Evolutionary conservation across 2,797 vertebrate genomes (phyloP).

Genomic region (Natrix natrix): DNA sequence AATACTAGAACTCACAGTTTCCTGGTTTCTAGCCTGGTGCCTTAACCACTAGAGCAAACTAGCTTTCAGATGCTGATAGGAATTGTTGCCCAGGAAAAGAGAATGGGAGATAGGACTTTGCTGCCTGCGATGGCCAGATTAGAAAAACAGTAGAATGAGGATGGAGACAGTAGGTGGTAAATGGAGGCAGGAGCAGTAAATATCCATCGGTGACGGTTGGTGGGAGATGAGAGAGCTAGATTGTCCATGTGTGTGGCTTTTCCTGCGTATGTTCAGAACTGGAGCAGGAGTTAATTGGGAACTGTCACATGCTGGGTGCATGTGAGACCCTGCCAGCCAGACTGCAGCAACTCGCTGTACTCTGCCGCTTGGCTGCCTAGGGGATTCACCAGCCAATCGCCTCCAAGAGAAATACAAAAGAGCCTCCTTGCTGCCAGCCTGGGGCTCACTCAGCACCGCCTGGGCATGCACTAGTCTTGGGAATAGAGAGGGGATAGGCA

Average conservation of each 20-base stretch:
- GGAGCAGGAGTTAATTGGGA: constrained; percentile 38
- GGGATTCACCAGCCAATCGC: constrained; percentile 35
- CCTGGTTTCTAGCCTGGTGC: neutral
- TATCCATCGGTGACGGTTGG: neutral
- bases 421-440: constrained; percentile 26
- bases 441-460: constrained; percentile 12
- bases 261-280: constrained; percentile 12
- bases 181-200: neutral
- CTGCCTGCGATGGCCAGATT: neutral
- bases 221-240: neutral
- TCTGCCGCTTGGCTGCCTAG: constrained; percentile 34
- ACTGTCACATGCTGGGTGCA: constrained; percentile 38
- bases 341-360: constrained; percentile 27
- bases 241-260: constrained; percentile 12
- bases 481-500: constrained; percentile 14
- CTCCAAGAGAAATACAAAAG: constrained; percentile 31
- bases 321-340: constrained; percentile 36
- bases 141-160: neutral
- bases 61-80: neutral
- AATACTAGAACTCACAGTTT: neutral
- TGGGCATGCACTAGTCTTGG: constrained; percentile 25
- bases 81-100: neutral
- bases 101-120: neutral
- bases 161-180: neutral
- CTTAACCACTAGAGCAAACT: neutral